Evolutionary conservation across 1,140 invertebrate species (phyloP).

Genomic region (Frieseomelitta varia): DNA sequence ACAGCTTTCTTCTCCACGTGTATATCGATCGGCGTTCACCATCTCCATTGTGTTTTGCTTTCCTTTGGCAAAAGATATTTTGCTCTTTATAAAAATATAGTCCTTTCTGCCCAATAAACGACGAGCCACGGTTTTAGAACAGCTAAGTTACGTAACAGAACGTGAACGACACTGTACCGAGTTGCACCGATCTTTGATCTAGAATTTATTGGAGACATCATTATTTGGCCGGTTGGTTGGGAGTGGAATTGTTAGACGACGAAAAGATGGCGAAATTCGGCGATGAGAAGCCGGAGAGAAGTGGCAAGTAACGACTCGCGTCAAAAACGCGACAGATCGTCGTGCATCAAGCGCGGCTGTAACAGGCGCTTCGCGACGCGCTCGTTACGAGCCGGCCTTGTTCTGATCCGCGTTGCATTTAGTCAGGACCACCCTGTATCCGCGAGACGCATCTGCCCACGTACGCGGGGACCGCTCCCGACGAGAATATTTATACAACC

Average conservation of each 20-base stretch:
- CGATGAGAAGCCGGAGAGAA: conserved; percentile 55
- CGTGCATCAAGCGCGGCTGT: conserved; percentile 65
- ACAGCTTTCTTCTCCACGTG: background rate
- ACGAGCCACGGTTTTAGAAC: background rate
- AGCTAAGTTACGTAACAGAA: background rate
- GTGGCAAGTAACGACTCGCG: conserved; percentile 71
- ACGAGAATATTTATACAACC: conserved; percentile 76
- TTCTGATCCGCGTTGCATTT: conserved; percentile 70
- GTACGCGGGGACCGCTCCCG: conserved; percentile 60
- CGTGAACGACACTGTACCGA: background rate
- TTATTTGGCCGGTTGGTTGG: background rate
- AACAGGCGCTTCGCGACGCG: conserved; percentile 73
- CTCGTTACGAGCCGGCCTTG: conserved; percentile 71
- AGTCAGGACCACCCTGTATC: conserved; percentile 67
- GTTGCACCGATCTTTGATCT: background rate
- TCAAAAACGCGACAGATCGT: conserved; percentile 68
- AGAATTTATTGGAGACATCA: background rate
- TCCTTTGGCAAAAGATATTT: no score
- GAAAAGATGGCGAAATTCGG: conserved; percentile 16
- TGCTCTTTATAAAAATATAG: no score
- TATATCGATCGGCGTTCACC: conserved; percentile 4
- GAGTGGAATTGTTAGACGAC: background rate
- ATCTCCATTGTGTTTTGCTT: background rate
- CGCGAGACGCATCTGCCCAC: conserved; percentile 70
- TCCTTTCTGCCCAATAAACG: no score